Percentiles rank a stretch among this genome's conserved stretches.
Conservation (phyloP, 1,140 invertebrate genomes). For the Ostrea denselamellosa region DNA sequence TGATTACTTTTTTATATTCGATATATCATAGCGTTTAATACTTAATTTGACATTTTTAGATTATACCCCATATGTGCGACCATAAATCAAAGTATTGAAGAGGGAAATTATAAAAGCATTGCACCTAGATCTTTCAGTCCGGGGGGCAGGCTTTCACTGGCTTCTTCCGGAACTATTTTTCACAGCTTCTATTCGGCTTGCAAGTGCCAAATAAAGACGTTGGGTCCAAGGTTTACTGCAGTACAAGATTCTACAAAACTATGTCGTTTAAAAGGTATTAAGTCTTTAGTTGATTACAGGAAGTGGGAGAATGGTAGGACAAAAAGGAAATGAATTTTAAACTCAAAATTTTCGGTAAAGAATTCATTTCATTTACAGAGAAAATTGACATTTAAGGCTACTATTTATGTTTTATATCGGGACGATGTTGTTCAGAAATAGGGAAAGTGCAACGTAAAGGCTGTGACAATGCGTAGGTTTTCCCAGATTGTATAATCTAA, state of each 20-base stretch:
- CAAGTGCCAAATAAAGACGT: background rate
- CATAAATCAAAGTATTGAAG: slow-evolving; percentile 24
- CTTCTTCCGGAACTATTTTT: slow-evolving; percentile 36
- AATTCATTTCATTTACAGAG: background rate
- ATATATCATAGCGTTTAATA: slow-evolving; percentile 21
- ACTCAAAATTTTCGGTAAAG: slow-evolving; percentile 15
- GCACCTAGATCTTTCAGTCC: background rate
- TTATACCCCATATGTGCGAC: slow-evolving; percentile 4
- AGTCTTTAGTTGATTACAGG: slow-evolving; percentile 31
- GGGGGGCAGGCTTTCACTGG: background rate
- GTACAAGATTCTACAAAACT: slow-evolving; percentile 24
- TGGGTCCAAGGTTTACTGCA: slow-evolving; percentile 24
- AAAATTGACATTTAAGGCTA: slow-evolving; percentile 13
- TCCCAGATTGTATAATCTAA: background rate
- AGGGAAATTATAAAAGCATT: slow-evolving; percentile 5
- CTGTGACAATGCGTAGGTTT: background rate
- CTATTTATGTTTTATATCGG: background rate
- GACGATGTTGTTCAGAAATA: background rate
- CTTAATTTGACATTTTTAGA: slow-evolving; percentile 31
- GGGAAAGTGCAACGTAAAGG: background rate
- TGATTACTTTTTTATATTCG: slow-evolving; percentile 27
- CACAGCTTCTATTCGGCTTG: slow-evolving; percentile 1
- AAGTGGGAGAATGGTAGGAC: slow-evolving; percentile 19
- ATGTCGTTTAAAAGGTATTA: slow-evolving; percentile 33
- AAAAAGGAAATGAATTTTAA: slow-evolving; percentile 36